These are phyloP conservation scores for Pitta sordida DNA, from an alignment of 2,113 vertebrate species.

Conservation along the genomic window DNA sequence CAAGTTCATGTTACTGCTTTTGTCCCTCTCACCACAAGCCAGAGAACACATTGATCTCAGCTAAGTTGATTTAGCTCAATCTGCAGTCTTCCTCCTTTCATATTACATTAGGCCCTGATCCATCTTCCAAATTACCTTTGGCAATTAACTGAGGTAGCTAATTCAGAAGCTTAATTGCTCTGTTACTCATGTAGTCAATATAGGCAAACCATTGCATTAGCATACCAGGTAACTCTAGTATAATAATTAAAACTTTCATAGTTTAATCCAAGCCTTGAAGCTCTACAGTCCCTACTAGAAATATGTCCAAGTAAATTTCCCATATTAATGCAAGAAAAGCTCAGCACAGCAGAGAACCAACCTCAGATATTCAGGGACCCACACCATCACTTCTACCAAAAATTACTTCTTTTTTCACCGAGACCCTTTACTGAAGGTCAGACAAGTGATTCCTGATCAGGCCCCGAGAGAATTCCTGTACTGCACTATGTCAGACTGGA, in stretches of 20 bases:
- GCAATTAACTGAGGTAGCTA: conserved; percentile 33
- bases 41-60: not conserved
- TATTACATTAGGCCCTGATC: not conserved
- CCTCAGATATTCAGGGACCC: not conserved
- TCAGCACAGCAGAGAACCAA: not conserved
- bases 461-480: not conserved
- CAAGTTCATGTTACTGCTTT: not conserved
- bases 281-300: not conserved
- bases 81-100: not conserved
- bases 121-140: conserved; percentile 15
- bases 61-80: not conserved
- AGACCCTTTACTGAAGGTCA: not conserved
- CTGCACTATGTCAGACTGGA: not conserved
- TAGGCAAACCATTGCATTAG: not conserved
- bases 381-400: not conserved
- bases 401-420: not conserved
- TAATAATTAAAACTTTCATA: not conserved
- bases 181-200: not conserved
- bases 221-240: not conserved
- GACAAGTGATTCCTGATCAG: not conserved
- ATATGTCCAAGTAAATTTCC: not conserved
- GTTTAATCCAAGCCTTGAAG: not conserved
- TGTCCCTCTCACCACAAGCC: conserved; percentile 13
- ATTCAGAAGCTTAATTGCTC: conserved; percentile 2
- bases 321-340: not conserved